Percentiles rank a stretch among this genome's conserved stretches.
Evolutionary conservation across 1,140 invertebrate genomes (phyloP).

Genomic region (Microplitis mediator): DNA sequence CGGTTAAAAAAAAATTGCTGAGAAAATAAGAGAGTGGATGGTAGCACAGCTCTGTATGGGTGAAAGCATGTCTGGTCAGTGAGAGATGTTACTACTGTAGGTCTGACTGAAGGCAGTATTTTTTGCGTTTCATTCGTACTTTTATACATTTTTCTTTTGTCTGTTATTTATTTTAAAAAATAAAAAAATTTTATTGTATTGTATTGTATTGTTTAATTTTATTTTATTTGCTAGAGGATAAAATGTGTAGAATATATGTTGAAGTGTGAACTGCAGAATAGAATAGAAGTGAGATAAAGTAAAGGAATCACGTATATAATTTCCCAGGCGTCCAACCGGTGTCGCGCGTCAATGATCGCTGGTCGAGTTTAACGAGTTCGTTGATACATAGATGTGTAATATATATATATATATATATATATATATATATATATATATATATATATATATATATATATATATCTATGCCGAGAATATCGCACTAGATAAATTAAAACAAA

Average conservation of each 20-base stretch:
- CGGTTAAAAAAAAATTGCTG: background rate
- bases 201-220: no score
- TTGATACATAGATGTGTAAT: background rate
- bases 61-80: slow-evolving; percentile 14
- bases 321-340: slow-evolving; percentile 24
- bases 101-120: background rate
- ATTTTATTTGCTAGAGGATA: no score
- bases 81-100: slow-evolving; percentile 1
- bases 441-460: background rate
- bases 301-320: slow-evolving; percentile 25
- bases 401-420: slow-evolving; percentile 5
- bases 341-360: background rate
- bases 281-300: background rate
- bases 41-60: background rate
- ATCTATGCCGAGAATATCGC: background rate
- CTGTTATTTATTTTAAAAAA: background rate
- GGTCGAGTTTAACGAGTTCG: slow-evolving; percentile 10
- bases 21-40: background rate
- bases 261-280: background rate
- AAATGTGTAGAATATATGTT: background rate
- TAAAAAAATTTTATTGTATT: background rate
- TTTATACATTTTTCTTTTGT: background rate
- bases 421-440: background rate
- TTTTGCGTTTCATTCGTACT: background rate
- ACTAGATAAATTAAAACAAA: background rate